Conservation (phyloP, 2,888 invertebrate species). For the Anaspis maculata region DNA sequence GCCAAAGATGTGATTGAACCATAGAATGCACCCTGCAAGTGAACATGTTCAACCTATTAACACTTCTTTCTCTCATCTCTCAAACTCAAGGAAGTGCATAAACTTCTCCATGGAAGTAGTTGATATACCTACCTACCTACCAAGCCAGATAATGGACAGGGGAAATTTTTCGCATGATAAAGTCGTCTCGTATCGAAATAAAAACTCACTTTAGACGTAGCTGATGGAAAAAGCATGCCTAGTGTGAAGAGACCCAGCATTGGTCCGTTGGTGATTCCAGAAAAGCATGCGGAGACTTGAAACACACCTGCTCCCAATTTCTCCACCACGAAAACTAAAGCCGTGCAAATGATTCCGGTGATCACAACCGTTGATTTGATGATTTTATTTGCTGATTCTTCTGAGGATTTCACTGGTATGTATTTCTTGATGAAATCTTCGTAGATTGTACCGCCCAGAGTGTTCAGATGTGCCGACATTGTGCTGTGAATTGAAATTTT, state of each 20-base stretch:
- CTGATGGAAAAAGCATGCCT: slow-evolving; percentile 58
- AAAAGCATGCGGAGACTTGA: slow-evolving; percentile 50
- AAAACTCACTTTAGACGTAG: slow-evolving; percentile 48
- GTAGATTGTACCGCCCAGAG: slow-evolving; percentile 52
- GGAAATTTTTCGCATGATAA: slow-evolving; percentile 5
- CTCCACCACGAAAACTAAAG: slow-evolving; percentile 54
- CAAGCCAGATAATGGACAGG: slow-evolving; percentile 2
- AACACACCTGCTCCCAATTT: slow-evolving; percentile 34
- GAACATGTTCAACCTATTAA: too few relatives aligned
- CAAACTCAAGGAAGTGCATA: too few relatives aligned
- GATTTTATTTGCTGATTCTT: slow-evolving; percentile 47
- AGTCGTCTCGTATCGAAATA: background rate
- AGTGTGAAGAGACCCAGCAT: slow-evolving; percentile 57
- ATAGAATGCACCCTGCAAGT: slow-evolving; percentile 29
- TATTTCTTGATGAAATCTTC: slow-evolving; percentile 53
- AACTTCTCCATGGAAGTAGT: too few relatives aligned
- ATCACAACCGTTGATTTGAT: slow-evolving; percentile 47
- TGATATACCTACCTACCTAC: slow-evolving; percentile 3
- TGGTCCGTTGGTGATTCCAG: slow-evolving; percentile 39
- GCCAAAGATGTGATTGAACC: slow-evolving; percentile 28
- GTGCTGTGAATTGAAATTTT: slow-evolving; percentile 39
- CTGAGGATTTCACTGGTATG: slow-evolving; percentile 44
- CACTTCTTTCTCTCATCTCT: too few relatives aligned
- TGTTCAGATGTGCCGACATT: slow-evolving; percentile 53
- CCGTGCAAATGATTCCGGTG: slow-evolving; percentile 63